Evolutionary conservation across 1,140 invertebrate species (phyloP), one percentile per base, ranked within the genome.

Genomic region (Heliconius melpomene): DNA sequence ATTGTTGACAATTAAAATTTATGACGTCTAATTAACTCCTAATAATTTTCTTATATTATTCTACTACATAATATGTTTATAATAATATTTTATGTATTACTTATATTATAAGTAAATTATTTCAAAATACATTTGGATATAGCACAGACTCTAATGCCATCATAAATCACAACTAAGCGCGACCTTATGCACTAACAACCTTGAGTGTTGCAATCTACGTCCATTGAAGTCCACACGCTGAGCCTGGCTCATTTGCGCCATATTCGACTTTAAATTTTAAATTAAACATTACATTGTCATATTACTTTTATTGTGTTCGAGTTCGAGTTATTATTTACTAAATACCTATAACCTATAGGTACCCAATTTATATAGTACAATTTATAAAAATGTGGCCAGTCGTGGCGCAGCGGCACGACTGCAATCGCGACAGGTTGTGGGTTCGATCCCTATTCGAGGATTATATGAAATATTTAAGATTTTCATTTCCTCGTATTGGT

Each of bases 101-200:
- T 20, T 20, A 7, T 52, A 52, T 7, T 52, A 52, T 52, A 52
- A 52, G 50, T 52, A 52, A 52, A 52, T 52, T 70, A 77, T 46
- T 70, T 40, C 75, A 40, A 26, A 72, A 78, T 36, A 36, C 13
- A 38, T 73, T 78, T 38, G 7, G 46, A 72, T 20, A 46, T 76
- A 40, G 66, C 60, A 66, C 23, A 11, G n/a, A 66, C 26, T 66
- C 23, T 66, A 66, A 16, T 36, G 66, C 72, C 38, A 80, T 80
- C 32, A 72, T 72, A 80, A 76, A 80, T 80, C 74, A 73, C 60
- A 70, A 54, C 16, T 52, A 38, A 46, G 20, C 50, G 50, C 54
- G 81, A 78, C 81, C 81, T 83, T 77, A 82, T 54, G 29, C 20
- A 76, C 60, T 60, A 72, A 26, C 71, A 81, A 57, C 76, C 82